phyloP scores from a whole-genome alignment of 2,113 vertebrate genomes.

The Lycaon pictus region DNA sequence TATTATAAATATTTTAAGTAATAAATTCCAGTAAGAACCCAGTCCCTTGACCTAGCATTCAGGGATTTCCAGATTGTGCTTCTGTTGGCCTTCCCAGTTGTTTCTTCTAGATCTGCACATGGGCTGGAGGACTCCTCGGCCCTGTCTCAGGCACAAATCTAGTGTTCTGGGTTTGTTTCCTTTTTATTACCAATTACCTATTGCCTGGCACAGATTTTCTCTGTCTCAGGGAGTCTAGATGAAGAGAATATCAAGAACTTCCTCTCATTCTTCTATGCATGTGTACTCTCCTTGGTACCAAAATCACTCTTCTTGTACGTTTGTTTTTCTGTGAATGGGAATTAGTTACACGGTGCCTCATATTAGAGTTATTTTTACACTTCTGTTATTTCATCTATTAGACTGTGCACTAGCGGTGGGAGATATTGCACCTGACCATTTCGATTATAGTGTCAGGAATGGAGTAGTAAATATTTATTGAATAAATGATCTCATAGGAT shows the following conservation, averaged over 20 bases:
- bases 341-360: neutral
- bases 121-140: neutral
- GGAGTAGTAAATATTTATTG: neutral
- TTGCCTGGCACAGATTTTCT: neutral
- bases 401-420: neutral
- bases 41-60: neutral
- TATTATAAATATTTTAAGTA: neutral
- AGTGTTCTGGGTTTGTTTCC: neutral
- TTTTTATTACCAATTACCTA: neutral
- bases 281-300: neutral
- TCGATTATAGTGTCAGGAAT: neutral
- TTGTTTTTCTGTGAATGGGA: neutral
- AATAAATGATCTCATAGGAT: neutral
- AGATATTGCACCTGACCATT: neutral
- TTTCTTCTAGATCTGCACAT: neutral
- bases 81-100: neutral
- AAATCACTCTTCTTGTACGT: neutral
- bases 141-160: neutral
- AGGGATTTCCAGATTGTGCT: neutral
- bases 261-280: neutral
- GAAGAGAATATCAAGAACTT: neutral
- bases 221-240: neutral
- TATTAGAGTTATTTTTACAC: neutral
- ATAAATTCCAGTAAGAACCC: neutral
- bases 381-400: neutral